Base-by-base conservation (phyloP, 2,888 invertebrate genomes). In the Plusia festucae region DNA sequence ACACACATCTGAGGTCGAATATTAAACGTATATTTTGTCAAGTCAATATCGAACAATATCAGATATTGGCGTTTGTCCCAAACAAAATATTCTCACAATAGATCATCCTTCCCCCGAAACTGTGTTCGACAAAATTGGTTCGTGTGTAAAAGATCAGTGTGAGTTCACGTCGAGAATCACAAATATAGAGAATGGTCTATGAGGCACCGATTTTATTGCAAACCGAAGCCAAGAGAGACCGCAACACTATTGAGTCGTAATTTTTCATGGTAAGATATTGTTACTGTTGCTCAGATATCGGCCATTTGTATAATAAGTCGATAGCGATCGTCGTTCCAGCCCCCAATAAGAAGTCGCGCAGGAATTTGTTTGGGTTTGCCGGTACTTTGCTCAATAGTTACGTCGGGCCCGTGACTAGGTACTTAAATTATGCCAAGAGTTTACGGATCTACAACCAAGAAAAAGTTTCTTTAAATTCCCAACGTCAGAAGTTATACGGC, bases 241-340 rank as follows among this genome's bases (percentile, higher is more conserved):
- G 85, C 88, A 85, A 82, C 85, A 85, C 84, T 86, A 87, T 85
- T 82, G 83, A 85, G 83, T 85, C 87, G 87, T 90, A 90, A 91
- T 91, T 90, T 88, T 89, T 89, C 87, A 88, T 88, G 87, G 88
- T 89, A 90, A 91, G 89, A 90, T 91, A 91, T 88, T 90, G 88
- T 89, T 87, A 89, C 85, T 86, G 83, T 86, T 85, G 85, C 85
- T 87, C 89, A 89, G 89, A 91, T 92, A 91, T 89, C 86, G 84
- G 85, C 90, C 83, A 88, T 93, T 93, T 91, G 92, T 93, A 93
- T 93, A 93, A 93, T 93, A 92, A 90, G 90, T 86, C 92, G 90
- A 93, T 93, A 88, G 89, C 83, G 84, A 89, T 90, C 89, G 89
- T 85, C 89, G 85, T 89, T 90, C 78, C 82, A 83, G 83, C 78